Conservation (phyloP, 2,888 invertebrate species). For the Eremobia ochroleuca region DNA sequence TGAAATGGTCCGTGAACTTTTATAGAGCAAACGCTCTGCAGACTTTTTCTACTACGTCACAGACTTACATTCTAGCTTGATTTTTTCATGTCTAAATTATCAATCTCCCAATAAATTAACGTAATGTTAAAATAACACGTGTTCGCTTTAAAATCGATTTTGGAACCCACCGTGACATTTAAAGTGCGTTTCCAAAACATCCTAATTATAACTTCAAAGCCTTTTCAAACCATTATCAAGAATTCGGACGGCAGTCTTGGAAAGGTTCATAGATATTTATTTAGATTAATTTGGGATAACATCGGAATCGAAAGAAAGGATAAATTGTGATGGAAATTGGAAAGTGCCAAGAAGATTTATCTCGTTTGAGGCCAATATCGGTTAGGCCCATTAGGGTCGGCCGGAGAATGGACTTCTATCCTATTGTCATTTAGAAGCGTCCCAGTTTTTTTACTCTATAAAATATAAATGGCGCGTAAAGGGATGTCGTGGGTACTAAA, state of each 20-base stretch:
- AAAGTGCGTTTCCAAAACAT: neutral
- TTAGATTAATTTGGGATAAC: slow-evolving; percentile 61
- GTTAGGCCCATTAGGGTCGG: slow-evolving; percentile 59
- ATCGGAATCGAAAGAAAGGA: slow-evolving; percentile 60
- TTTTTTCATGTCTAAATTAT: neutral
- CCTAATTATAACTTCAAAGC: slow-evolving; percentile 26
- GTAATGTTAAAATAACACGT: too few relatives aligned
- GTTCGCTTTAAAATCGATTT: neutral
- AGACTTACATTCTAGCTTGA: neutral
- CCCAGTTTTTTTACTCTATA: slow-evolving; percentile 41
- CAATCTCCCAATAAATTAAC: too few relatives aligned
- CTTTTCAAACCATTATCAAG: slow-evolving; percentile 29
- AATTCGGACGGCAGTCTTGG: slow-evolving; percentile 14
- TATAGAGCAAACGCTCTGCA: neutral
- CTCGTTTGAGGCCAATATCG: slow-evolving; percentile 67
- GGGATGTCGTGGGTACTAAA: slow-evolving; percentile 20
- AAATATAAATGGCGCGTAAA: slow-evolving; percentile 43
- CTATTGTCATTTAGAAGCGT: slow-evolving; percentile 54
- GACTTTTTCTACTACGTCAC: neutral
- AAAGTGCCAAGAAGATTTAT: slow-evolving; percentile 72
- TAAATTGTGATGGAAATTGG: slow-evolving; percentile 70
- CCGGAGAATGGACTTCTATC: slow-evolving; percentile 57
- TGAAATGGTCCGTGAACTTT: neutral
- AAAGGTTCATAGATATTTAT: slow-evolving; percentile 53
- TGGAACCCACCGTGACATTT: neutral